Conservation (phyloP, 2,113 vertebrate species). For the Siniperca knerii region DNA sequence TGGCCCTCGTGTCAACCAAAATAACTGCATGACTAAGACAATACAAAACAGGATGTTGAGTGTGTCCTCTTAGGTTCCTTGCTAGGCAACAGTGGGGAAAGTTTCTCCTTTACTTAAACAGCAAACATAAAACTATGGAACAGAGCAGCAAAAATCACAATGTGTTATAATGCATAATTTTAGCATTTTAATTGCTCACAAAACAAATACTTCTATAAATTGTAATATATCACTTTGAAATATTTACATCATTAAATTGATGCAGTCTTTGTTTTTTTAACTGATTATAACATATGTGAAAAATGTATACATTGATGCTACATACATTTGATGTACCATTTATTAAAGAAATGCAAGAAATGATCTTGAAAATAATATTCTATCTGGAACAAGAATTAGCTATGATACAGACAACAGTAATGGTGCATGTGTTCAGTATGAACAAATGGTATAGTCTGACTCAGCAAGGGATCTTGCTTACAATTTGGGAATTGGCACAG, state of each 20-base stretch:
- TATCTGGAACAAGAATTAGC: not conserved
- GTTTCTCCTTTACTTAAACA: not conserved
- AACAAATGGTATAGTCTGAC: not conserved
- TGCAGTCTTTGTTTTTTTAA: not conserved
- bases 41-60: not conserved
- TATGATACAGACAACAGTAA: not conserved
- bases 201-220: not conserved
- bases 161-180: not conserved
- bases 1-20: conserved; percentile 19
- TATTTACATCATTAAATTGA: not conserved
- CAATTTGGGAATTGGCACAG: not conserved
- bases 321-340: not conserved
- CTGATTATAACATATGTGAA: not conserved
- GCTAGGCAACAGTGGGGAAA: not conserved
- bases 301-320: not conserved
- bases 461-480: not conserved
- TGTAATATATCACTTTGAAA: not conserved
- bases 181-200: not conserved
- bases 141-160: not conserved
- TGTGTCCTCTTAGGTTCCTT: not conserved
- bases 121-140: not conserved
- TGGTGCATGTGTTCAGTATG: not conserved
- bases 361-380: not conserved
- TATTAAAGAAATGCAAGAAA: not conserved
- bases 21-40: not conserved